Base-by-base conservation (phyloP, 1,140 invertebrate species). In the Metopolophium dirhodum region DNA sequence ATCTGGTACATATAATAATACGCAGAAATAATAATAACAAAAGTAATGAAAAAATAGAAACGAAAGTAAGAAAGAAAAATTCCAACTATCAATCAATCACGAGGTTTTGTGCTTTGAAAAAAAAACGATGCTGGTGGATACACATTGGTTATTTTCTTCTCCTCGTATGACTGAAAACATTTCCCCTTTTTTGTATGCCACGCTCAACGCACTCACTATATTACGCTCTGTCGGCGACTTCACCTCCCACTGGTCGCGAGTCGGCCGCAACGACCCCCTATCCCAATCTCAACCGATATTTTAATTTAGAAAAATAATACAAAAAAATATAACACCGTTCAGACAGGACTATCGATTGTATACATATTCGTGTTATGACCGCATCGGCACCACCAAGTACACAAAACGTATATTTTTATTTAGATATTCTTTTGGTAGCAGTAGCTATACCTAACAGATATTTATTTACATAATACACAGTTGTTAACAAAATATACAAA, bases 261-360 rank as follows among this genome's bases (percentile, higher is more conserved):
- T 57, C 51, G 51, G 51, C 7, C 7, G 88, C 2, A 26, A 45
- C 54, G 11, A 1, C 57, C 22, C 57, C 22, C 1, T 35, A 6
- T 37, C 61, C 30, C 61, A 18, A 68, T 61, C 11, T 61, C 7
- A 2, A 61, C 88, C 14, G 37, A 90, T 90, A 90, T 90, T 90
- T 90, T 61, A 90, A 90, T 90, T 90, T 77, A 77, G 14, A 90
- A 61, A 61, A 90, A 90, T 41, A 41, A 41, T 2, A 41, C 41
- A 41, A 41, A 41, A 41, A 41, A 41, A 41, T 61, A 7, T 57
- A 51, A 89, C 88, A 57, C 47, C 6, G 6, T 87, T 49, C 26
- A 20, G n/a, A 87, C 6, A 61, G 26, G 8, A 61, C 26, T 30
- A 26, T 20, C 26, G 57, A 11, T 8, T 26, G 23, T 57, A 57